phyloP scores from a whole-genome alignment of 2,797 vertebrate genomes.

The Melanotaenia boesemani region DNA sequence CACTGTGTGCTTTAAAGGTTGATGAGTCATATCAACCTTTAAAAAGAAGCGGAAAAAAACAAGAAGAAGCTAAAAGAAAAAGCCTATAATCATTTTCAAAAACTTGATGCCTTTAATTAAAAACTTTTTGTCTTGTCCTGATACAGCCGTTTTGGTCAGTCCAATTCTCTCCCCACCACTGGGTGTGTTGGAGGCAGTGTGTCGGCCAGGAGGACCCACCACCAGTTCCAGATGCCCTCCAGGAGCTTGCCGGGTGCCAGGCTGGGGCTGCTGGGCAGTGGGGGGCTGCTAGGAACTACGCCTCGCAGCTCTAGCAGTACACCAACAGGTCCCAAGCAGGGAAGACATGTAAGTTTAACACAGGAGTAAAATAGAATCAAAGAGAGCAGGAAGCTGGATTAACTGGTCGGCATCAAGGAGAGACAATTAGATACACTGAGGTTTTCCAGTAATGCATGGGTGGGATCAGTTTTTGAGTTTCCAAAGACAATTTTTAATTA shows the following conservation, averaged over 20 bases:
- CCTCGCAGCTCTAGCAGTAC: constrained; percentile 89
- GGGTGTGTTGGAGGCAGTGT: constrained; percentile 89
- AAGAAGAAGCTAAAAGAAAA: too few relatives aligned
- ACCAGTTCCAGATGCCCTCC: constrained; percentile 96
- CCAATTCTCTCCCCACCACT: constrained; percentile 93
- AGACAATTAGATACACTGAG: not conserved
- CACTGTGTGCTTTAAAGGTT: too few relatives aligned
- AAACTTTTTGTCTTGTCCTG: not conserved
- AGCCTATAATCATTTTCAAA: too few relatives aligned
- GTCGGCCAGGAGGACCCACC: constrained; percentile 90
- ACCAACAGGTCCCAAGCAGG: constrained; percentile 93
- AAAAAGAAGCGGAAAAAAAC: too few relatives aligned
- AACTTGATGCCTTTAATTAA: not conserved
- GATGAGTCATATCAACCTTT: not conserved
- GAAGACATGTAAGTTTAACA: constrained; percentile 89
- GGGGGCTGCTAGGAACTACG: constrained; percentile 88
- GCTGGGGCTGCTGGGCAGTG: constrained; percentile 90
- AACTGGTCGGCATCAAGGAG: not conserved
- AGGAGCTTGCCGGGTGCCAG: constrained; percentile 92
- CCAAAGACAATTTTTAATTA: too few relatives aligned
- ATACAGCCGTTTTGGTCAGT: constrained; percentile 93
- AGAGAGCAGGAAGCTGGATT: not conserved
- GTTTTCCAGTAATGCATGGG: too few relatives aligned
- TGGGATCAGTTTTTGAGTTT: too few relatives aligned
- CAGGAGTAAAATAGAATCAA: not conserved